Conservation (phyloP, 2,888 invertebrate genomes). For the Platycnemis pennipes region DNA sequence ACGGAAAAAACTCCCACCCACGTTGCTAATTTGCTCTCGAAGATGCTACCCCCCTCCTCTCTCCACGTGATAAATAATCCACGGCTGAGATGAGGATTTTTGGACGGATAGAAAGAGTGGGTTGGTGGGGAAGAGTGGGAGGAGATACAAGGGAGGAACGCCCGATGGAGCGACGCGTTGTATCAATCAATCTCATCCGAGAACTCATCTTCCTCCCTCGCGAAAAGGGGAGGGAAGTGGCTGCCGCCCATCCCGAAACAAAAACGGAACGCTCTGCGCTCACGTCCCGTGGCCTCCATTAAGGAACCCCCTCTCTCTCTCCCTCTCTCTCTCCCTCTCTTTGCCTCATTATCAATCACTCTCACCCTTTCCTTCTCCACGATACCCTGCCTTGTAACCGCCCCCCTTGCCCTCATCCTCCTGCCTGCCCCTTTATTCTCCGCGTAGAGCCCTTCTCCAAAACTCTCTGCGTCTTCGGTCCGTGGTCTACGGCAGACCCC, state of each 20-base stretch:
- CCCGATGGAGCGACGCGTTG: background rate
- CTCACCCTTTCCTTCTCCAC: background rate
- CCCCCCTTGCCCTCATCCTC: background rate
- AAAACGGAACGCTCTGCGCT: background rate
- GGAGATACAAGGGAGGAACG: background rate
- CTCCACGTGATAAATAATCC: background rate
- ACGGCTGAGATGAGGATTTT: background rate
- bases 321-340: background rate
- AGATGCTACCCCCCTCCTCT: background rate
- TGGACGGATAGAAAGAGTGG: background rate
- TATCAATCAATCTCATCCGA: constrained; percentile 27
- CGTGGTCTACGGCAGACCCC: too few relatives aligned
- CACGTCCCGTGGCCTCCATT: constrained; percentile 18
- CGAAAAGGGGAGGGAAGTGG: background rate
- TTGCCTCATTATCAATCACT: background rate
- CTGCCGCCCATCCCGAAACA: background rate
- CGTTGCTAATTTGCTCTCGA: background rate
- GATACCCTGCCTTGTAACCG: background rate
- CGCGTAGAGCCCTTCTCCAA: too few relatives aligned
- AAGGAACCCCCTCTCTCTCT: background rate
- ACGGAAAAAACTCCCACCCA: background rate
- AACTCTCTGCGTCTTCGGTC: too few relatives aligned
- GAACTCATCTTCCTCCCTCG: constrained; percentile 3
- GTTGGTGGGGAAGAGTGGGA: background rate
- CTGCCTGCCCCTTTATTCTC: too few relatives aligned